These are phyloP conservation scores for Aplodontia rufa DNA, from an alignment of 2,113 vertebrate genomes.

Conservation along the genomic window DNA sequence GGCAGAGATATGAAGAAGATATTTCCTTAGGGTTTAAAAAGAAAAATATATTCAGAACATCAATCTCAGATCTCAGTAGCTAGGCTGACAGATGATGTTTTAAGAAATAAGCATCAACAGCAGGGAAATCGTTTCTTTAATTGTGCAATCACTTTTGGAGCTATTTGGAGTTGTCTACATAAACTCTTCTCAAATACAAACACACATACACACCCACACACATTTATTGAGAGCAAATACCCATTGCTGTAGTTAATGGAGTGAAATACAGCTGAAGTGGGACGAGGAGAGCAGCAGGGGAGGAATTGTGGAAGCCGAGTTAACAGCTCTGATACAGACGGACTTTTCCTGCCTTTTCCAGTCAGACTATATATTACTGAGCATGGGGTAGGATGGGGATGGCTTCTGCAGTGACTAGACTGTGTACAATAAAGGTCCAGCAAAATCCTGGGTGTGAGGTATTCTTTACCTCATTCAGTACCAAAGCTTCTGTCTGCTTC, in stretches of 20 bases:
- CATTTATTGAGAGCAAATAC: conserved; percentile 76
- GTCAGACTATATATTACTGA: background rate
- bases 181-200: conserved; percentile 70
- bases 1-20: conserved; percentile 49
- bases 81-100: conserved; percentile 65
- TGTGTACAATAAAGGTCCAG: background rate
- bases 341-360: conserved; percentile 57
- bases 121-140: conserved; percentile 71
- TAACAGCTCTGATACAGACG: conserved; percentile 71
- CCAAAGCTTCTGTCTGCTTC: background rate
- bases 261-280: conserved; percentile 75
- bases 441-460: background rate
- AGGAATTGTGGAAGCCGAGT: conserved; percentile 68
- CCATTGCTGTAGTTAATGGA: conserved; percentile 78
- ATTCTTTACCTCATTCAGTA: background rate
- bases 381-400: background rate
- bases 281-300: conserved; percentile 71
- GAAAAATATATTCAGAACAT: conserved; percentile 60
- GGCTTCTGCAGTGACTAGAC: background rate
- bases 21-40: conserved; percentile 60
- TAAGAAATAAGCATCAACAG: conserved; percentile 69
- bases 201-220: conserved; percentile 73
- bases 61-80: conserved; percentile 71
- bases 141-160: conserved; percentile 65
- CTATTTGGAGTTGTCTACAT: conserved; percentile 68